Conservation (phyloP, 53 echinoderm and acorn worm species). For the Echinometra lucunter region DNA sequence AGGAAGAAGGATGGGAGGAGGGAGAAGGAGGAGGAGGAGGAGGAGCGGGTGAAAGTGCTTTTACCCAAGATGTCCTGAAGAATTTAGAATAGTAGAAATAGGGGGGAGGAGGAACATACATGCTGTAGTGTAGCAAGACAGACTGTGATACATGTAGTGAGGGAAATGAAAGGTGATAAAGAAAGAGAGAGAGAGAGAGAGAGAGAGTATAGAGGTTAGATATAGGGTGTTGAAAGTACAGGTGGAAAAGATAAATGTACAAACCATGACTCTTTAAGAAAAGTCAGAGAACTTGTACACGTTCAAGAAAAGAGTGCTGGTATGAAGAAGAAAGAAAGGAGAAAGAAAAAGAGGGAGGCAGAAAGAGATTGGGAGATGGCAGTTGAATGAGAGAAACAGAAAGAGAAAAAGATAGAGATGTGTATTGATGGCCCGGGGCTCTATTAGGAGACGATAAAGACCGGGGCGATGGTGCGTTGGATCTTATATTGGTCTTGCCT, state of each 20-base stretch:
- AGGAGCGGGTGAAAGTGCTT: slow-evolving; percentile 15
- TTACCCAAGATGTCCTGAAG: slow-evolving; percentile 21
- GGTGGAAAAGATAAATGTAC: not conserved
- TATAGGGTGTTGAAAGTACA: not conserved
- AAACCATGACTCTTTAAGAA: not conserved
- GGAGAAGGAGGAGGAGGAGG: not conserved
- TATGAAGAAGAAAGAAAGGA: not conserved
- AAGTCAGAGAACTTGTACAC: not conserved
- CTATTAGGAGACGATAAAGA: slow-evolving; percentile 42
- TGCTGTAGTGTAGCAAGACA: not conserved
- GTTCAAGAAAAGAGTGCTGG: not conserved
- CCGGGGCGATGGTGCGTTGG: slow-evolving; percentile 43
- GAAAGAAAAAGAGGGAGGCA: not conserved
- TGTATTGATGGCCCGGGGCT: slow-evolving; percentile 16
- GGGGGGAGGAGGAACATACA: not conserved
- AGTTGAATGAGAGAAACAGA: not conserved
- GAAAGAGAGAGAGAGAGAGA: not conserved
- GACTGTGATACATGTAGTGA: too few species aligned
- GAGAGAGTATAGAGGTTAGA: not conserved
- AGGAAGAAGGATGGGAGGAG: not conserved
- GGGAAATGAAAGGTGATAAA: too few species aligned
- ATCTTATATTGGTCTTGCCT: slow-evolving; percentile 51
- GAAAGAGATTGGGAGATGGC: slow-evolving; percentile 11
- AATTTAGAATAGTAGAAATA: slow-evolving; percentile 18
- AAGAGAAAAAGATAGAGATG: slow-evolving; percentile 18